phyloP scores from a whole-genome alignment of 2,888 invertebrate genomes.

The Amphipyra berbera region DNA sequence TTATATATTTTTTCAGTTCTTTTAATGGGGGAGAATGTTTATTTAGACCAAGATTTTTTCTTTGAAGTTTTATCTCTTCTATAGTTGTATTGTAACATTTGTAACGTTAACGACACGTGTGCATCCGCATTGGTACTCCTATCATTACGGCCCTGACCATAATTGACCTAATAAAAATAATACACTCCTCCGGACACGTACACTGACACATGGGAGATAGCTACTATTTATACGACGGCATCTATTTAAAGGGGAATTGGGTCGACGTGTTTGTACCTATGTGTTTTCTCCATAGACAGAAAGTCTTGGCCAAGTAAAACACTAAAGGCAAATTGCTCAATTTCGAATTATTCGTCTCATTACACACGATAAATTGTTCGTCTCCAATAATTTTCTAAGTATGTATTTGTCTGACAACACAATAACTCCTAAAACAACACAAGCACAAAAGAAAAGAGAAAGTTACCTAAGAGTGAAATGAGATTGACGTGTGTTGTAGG shows the following conservation, averaged over 20 bases:
- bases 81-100: constrained; percentile 47
- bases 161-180: constrained; percentile 64
- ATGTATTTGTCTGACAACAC: constrained; percentile 47
- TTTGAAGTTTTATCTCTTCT: constrained; percentile 42
- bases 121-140: constrained; percentile 63
- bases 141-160: constrained; percentile 63
- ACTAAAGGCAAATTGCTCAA: constrained; percentile 54
- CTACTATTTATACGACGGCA: constrained; percentile 21
- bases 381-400: constrained; percentile 40
- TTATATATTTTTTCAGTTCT: too few species aligned
- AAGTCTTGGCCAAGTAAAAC: constrained; percentile 23
- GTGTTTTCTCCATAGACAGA: constrained; percentile 24
- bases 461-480: constrained; percentile 36
- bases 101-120: constrained; percentile 61
- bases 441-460: constrained; percentile 55
- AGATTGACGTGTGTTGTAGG: constrained; percentile 25
- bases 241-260: constrained; percentile 37
- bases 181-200: constrained; percentile 60
- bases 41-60: constrained; percentile 13
- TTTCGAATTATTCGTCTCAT: constrained; percentile 65
- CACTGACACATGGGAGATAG: constrained; percentile 33
- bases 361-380: constrained; percentile 61
- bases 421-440: constrained; percentile 43
- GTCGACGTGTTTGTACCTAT: constrained; percentile 7
- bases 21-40: not conserved